phyloP scores from a whole-genome alignment of 2,797 vertebrate genomes.

The Acanthurus tractus region DNA sequence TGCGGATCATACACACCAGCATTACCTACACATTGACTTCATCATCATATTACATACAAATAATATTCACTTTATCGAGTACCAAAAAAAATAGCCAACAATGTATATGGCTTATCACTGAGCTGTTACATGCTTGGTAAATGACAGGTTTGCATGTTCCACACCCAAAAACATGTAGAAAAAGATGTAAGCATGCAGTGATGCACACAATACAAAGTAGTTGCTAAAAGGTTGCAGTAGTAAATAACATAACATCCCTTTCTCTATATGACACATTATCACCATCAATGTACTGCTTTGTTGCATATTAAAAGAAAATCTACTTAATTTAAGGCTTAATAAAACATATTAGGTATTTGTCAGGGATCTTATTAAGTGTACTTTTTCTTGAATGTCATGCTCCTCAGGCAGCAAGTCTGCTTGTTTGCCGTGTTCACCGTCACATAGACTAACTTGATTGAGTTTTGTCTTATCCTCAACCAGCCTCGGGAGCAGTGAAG shows the following conservation, averaged over 20 bases:
- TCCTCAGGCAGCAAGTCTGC: not conserved
- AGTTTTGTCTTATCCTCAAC: constrained; percentile 64
- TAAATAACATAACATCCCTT: not conserved
- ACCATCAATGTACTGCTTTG: not conserved
- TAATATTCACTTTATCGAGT: not conserved
- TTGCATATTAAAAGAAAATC: too few relatives aligned
- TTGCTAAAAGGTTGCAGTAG: not conserved
- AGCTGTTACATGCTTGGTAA: not conserved
- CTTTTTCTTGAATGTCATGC: not conserved
- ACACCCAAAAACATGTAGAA: not conserved
- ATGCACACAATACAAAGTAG: too few relatives aligned
- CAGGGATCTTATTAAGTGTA: not conserved
- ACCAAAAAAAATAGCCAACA: not conserved
- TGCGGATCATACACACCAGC: not conserved
- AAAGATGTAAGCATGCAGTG: not conserved
- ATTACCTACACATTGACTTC: not conserved
- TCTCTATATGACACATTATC: not conserved
- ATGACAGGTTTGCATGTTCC: not conserved
- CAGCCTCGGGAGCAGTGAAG: constrained; percentile 87
- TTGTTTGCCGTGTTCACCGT: constrained; percentile 8
- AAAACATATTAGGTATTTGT: not conserved
- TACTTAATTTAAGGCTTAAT: not conserved
- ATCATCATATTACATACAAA: too few relatives aligned
- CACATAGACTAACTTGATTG: constrained; percentile 28
- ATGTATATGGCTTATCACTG: not conserved